Evolutionary conservation across 2,888 invertebrate genomes (phyloP), one percentile per base, ranked within the genome.

Genomic region (Alentia gelatinosa): DNA sequence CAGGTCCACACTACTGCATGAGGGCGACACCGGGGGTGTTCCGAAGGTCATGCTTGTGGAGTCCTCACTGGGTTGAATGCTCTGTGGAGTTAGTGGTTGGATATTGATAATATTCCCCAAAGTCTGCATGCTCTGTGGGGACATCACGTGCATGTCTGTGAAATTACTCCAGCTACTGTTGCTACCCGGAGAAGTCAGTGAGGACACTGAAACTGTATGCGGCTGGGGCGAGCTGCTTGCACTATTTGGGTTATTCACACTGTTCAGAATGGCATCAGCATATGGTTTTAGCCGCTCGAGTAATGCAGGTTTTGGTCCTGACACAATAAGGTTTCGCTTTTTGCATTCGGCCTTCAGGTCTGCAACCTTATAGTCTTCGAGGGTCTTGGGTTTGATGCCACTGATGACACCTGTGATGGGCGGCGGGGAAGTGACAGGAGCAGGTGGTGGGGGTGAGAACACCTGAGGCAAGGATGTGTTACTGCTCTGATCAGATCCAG

Each of bases 361-460:
- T 92, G 98, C 98, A 90, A 98, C 99, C 97, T 99, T 99, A 98
- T 99, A 98, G 95, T 99, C 99, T 96, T 99, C 98, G 94, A 99
- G 97, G 92, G 98, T 97, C 37, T 95, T 90, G 35, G 83, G 42
- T 37, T 90, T 90, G 79, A 33, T n/a, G 75, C 39, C 37, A 30
- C n/a, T 37, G 56, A 37, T 26, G 26, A 39, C n/a, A 30, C 1
- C 35, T 30, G 42, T 23, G n/a, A 42, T 33, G 39, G 90, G 90
- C 1, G 79, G 83, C 15, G 90, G 63, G 63, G 84, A 56, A 86
- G 90, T 56, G 84, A 42, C 37, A 39, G 86, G 37, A 12, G 56
- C 63, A 9, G 90, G 75, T 33, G 90, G 84, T 4, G 84, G 84
- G 19, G 35, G 89, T 50, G 90, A 74, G 83, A 79, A 47, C 83